Base-by-base conservation (phyloP, 2,113 vertebrate species). In the Chaenogobius annularis region DNA sequence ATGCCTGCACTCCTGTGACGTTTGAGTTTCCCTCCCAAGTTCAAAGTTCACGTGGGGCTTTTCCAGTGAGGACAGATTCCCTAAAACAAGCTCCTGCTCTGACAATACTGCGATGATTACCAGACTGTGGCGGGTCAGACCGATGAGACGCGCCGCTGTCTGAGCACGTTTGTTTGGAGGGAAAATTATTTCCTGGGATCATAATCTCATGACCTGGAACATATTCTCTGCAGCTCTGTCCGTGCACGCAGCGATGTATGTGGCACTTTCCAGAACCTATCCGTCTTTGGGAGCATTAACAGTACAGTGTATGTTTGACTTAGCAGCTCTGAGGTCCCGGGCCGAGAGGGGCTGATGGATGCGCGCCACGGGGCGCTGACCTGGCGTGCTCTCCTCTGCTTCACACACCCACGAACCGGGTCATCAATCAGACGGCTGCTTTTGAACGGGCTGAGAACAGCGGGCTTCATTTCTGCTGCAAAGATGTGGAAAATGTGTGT, bases 181-280 rank as follows among this genome's bases (percentile, higher is more conserved):
- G 20, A 0, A 72, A 63, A 72, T 70, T 61, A 23, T 48, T 48
- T 31, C 64, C 61, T 76, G 20, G 54, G 70, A 74, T 74, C 65
- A 64, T 40, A 31, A 55, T 71, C 58, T 64, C 48, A 17, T 74
- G 72, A 78, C 59, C 63, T 75, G 64, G 48, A 77, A 40, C 73
- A 71, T 58, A 70, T 76, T 58, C 63, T 47, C 48, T 3, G 65
- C 20, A 64, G 46, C 54, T 11, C 1, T 26, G 55, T 14, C 58
- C 1, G 58, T 17, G 69, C 59, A 47, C 14, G 69, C 10, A 50
- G 37, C 56, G 56, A 7, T 77, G 48, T 74, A 6, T 77, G 54
- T 74, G 78, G 37, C 85, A 86, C 78, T 84, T 86, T 89, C 72
- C 81, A 78, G 78, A 83, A 78, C 48, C 71, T 75, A 83, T 90